phyloP scores from a whole-genome alignment of 2,888 invertebrate genomes.

The Cenopis cana region DNA sequence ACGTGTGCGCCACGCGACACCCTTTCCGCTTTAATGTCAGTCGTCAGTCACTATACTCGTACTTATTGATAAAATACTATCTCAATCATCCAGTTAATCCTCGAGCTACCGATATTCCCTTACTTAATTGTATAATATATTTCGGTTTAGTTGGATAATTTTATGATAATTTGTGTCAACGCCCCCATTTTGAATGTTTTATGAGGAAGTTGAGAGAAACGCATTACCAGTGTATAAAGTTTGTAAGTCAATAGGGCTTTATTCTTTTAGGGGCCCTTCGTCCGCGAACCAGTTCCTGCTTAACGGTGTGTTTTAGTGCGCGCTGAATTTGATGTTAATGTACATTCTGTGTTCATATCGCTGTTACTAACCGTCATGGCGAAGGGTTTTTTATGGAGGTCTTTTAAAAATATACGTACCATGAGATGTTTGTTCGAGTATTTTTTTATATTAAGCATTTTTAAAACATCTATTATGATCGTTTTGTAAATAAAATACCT shows the following conservation, averaged over 20 bases:
- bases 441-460: not conserved
- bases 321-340: slow-evolving; percentile 62
- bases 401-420: slow-evolving; percentile 20
- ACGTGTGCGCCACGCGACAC: no score
- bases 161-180: slow-evolving; percentile 63
- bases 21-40: no score
- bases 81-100: no score
- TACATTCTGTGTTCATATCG: slow-evolving; percentile 44
- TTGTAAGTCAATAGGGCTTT: slow-evolving; percentile 2
- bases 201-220: slow-evolving; percentile 39
- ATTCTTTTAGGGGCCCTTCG: slow-evolving; percentile 35
- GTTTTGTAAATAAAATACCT: no score
- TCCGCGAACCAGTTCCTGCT: slow-evolving; percentile 53
- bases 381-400: slow-evolving; percentile 32
- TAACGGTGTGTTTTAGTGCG: slow-evolving; percentile 65
- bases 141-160: slow-evolving; percentile 63
- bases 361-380: slow-evolving; percentile 38
- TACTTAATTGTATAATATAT: slow-evolving; percentile 70
- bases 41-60: no score
- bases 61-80: no score
- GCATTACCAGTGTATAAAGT: slow-evolving; percentile 1
- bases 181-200: slow-evolving; percentile 56
- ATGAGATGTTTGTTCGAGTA: not conserved
- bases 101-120: no score
- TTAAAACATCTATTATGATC: not conserved